Base-by-base conservation (phyloP, 2,113 vertebrate genomes). In the Mellivora capensis region DNA sequence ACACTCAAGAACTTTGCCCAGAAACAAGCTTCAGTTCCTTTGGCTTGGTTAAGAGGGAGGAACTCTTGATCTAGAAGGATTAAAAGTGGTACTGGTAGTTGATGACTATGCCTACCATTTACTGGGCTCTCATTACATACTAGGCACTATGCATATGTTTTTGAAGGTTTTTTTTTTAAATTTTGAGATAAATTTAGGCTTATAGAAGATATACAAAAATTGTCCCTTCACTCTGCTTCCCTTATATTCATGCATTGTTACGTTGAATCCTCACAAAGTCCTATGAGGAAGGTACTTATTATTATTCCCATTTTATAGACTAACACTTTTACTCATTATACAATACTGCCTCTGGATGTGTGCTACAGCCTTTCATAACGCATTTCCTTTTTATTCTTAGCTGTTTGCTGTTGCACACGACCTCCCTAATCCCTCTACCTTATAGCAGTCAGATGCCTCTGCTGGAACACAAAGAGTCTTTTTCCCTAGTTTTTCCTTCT, bases 111-210 rank as follows among this genome's bases (percentile, higher is more conserved):
- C 31, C 27, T 25, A n/a, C 27, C 7, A 39, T 67, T 52, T 94
- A 47, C 2, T 61, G 52, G 86, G 72, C 8, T 47, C 59, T 83
- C 82, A 71, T 21, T 61, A 11, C n/a, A 12, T 83, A 61, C 23
- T 1, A 34, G 31, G 7, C 17, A 54, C 44, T 52, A 15, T 49
- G 49, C 31, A 71, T 84, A 15, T 31, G 93, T 88, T 96, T 87
- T 93, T 67, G 15, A 91, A 72, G 37, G 7, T 69, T 44, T 69
- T 80, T 85, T 84, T 52, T 44, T 17, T 27, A 29, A 81, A 9
- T n/a, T 67, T n/a, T 81, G 34, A 85, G 62, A 71, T 93, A 42
- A 82, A 77, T 94, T 94, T 85, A 90, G 64, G 94, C 17, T 84
- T 82, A 61, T 4, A 69, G 61, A 80, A 61, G 7, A 61, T 31